These are phyloP conservation scores for Sebastes minor DNA, from an alignment of 2,797 vertebrate species.

Conservation along the genomic window DNA sequence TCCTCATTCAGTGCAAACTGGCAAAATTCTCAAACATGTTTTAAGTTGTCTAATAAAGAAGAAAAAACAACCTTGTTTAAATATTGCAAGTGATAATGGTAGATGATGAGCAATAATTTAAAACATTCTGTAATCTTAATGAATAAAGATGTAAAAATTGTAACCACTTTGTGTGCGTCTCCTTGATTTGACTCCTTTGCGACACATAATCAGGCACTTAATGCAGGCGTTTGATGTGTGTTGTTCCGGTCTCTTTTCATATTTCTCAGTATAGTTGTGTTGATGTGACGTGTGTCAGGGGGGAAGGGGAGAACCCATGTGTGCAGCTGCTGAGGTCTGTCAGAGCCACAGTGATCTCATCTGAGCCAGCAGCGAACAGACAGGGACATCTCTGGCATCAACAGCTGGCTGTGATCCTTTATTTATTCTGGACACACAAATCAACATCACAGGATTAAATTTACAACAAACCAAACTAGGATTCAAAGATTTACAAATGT, in stretches of 20 bases:
- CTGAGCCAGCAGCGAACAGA: conserved; percentile 33
- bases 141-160: conserved; percentile 86
- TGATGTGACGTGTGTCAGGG: neutral
- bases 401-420: conserved; percentile 17
- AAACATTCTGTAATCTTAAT: conserved; percentile 90
- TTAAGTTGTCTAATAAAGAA: conserved; percentile 81
- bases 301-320: neutral
- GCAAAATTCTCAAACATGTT: conserved; percentile 73
- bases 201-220: neutral
- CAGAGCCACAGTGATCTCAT: conserved; percentile 44
- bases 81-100: conserved; percentile 94
- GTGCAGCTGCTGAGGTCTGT: conserved; percentile 61
- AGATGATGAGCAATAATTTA: conserved; percentile 98
- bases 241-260: neutral
- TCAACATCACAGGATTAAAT: neutral
- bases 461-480: neutral
- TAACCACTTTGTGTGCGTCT: neutral
- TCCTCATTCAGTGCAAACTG: conserved; percentile 80
- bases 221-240: neutral
- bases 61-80: conserved; percentile 81
- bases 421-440: conserved; percentile 24
- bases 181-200: neutral
- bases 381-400: conserved; percentile 51
- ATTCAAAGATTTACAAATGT: neutral
- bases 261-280: neutral